Base-by-base conservation (phyloP, 2,888 invertebrate genomes). In the Junonia oenone region DNA sequence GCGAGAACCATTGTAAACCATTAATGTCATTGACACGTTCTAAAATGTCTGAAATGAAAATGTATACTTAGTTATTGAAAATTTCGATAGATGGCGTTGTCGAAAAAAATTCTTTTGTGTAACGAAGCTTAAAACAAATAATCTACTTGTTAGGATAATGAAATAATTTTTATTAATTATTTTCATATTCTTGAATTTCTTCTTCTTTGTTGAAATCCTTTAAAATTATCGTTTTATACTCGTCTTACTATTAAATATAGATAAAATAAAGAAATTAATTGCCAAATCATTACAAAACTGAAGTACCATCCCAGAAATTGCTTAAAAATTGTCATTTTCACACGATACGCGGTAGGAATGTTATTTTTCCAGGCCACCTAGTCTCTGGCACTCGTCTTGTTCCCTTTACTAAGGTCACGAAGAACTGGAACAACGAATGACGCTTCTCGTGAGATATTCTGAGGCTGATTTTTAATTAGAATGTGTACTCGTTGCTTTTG, bases 311-410 rank as follows among this genome's bases (percentile, higher is more conserved):
- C n/a, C 1, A 31, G 11, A 31, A 11, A 11, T 8, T 31, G 29
- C 11, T 31, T 11, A 31, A 1, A 1, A 31, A 31, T 9, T 11
- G 0, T 9, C 8, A 11, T 31, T 8, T 31, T 38, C 17, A 17
- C 8, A 17, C 9, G 6, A 38, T 17, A 9, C 4, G 17, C 8
- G 4, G 17, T 37, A 15, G 19, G 40, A 22, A n/a, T 13, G 11
- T 3, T 14, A 19, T 37, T n/a, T 52, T 52, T 38, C 22, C 37
- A 52, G 46, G 46, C 19, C 52, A 38, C 52, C 52, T 52, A 13
- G 43, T 26, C 26, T n/a, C 13, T 13, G 14, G 52, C 46, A 46
- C 52, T 52, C n/a, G 53, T 47, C 47, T 40, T 48, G 46, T 40
- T 27, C 38, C 47, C 33, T 22, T 48, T 48, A 40, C 26, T 3